Conservation (phyloP, 2,797 vertebrate genomes). For the Sebastes vulpes region DNA sequence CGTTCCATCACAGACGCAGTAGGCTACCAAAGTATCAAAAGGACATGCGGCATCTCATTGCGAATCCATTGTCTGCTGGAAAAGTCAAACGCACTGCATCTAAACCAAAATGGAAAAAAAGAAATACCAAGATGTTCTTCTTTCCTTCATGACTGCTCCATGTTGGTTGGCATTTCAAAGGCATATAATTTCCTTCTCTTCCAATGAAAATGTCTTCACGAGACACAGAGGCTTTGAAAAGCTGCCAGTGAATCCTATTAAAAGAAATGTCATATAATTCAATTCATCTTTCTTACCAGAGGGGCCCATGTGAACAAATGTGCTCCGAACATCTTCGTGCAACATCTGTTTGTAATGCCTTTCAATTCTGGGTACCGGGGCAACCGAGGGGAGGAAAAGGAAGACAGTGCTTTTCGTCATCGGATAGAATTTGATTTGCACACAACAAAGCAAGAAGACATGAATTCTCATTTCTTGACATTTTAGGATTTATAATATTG, state of each 20-base stretch:
- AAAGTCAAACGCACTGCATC: neutral
- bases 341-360: constrained; percentile 81
- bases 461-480: constrained; percentile 25
- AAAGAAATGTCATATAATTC: constrained; percentile 74
- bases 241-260: constrained; percentile 69
- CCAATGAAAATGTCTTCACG: constrained; percentile 56
- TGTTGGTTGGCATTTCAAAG: constrained; percentile 72
- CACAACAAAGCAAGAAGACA: constrained; percentile 54
- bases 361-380: constrained; percentile 47
- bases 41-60: constrained; percentile 21
- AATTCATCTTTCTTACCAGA: constrained; percentile 55
- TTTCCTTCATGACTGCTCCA: constrained; percentile 34
- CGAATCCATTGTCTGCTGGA: constrained; percentile 18
- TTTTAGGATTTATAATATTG: constrained; percentile 20
- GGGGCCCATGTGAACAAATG: constrained; percentile 58
- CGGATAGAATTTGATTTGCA: constrained; percentile 41
- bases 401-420: constrained; percentile 43
- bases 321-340: constrained; percentile 32
- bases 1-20: neutral
- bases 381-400: constrained; percentile 17
- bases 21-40: neutral
- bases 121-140: constrained; percentile 29
- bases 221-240: constrained; percentile 65
- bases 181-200: constrained; percentile 54
- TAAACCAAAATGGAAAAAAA: constrained; percentile 31